Evolutionary conservation across 37 sponge, comb jelly and placozoan genomes (phyloP), one percentile per base, ranked within the genome.

Genomic region (Cliona cf. orientalis): DNA sequence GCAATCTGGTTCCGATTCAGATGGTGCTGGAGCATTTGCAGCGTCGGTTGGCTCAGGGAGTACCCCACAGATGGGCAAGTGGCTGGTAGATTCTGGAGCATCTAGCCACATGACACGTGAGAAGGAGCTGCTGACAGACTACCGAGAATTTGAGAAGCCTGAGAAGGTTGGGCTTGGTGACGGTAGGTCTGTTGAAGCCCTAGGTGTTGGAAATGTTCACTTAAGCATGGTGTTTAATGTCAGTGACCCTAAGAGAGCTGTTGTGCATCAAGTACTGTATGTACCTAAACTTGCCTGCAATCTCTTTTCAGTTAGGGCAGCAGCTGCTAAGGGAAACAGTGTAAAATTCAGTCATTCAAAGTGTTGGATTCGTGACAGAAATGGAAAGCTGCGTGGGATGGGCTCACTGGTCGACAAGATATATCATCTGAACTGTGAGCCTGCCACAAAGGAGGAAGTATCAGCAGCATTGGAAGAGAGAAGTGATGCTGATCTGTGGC

Each of bases 41-140:
- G n/a, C n/a, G n/a, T n/a, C n/a, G n/a, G n/a, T n/a, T n/a, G n/a
- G n/a, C n/a, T n/a, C n/a, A n/a, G n/a, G n/a, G n/a, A n/a, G n/a
- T n/a, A n/a, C 69, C 2, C 39, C 56, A 58, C 56, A 81, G 31
- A 46, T 25, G 22, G 57, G 28, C 37, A 72, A 72, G 34, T 79
- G 87, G 87, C 38, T 86, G 1, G 42, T 86, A 6, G 87, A 86
- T 32, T 79, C 80, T 44, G 79, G 87, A 4, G 74, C 87, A 1
- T 86, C 87, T 11, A 86, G 80, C 35, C 80, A 86, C 71, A 86
- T 86, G 87, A 86, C 74, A 7, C n/a, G n/a, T n/a, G 2, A 72
- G 0, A 61, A 46, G 46, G 41, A 79, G 17, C 49, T 78, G 21
- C 42, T 86, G 38, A 33, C 29, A 5, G 37, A 79, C 43, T 86